Percentiles rank a stretch among this genome's conserved stretches.
phyloP scores from a whole-genome alignment of 2,888 invertebrate species.

The Meiosimyza platycephala region DNA sequence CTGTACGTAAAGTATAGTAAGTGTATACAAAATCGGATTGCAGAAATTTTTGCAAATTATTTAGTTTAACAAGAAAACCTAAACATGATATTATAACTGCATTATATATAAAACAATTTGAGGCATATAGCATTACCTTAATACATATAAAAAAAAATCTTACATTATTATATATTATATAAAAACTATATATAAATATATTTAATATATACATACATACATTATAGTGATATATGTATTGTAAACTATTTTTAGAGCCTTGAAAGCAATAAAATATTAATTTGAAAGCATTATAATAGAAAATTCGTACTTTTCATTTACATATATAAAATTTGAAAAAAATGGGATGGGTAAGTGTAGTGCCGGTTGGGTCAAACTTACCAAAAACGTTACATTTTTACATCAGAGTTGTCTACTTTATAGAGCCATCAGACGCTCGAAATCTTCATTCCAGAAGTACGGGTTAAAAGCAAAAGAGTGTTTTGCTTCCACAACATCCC shows the following conservation, averaged over 20 bases:
- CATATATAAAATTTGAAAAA: not conserved
- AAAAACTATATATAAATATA: conserved; percentile 37
- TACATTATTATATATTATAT: conserved; percentile 39
- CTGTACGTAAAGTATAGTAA: too few species aligned
- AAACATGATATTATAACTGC: not conserved
- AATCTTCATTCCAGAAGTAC: too few species aligned
- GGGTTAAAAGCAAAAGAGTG: too few species aligned
- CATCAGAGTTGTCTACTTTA: too few species aligned
- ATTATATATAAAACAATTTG: not conserved
- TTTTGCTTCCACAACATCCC: too few species aligned
- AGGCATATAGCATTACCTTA: conserved; percentile 1
- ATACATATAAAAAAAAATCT: not conserved
- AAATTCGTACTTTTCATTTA: not conserved
- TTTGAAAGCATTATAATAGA: conserved; percentile 31
- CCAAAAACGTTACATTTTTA: too few species aligned
- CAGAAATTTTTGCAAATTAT: conserved; percentile 26
- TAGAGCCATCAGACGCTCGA: too few species aligned
- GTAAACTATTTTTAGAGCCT: conserved; percentile 68
- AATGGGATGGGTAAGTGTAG: too few species aligned
- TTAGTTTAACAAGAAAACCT: conserved; percentile 11
- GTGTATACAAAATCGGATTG: conserved; percentile 10
- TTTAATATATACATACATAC: conserved; percentile 30
- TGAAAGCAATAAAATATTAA: conserved; percentile 57
- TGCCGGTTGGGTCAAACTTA: too few species aligned
- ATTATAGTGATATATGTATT: conserved; percentile 44